Evolutionary conservation across 2,113 vertebrate genomes (phyloP).

Genomic region (Canis aureus): DNA sequence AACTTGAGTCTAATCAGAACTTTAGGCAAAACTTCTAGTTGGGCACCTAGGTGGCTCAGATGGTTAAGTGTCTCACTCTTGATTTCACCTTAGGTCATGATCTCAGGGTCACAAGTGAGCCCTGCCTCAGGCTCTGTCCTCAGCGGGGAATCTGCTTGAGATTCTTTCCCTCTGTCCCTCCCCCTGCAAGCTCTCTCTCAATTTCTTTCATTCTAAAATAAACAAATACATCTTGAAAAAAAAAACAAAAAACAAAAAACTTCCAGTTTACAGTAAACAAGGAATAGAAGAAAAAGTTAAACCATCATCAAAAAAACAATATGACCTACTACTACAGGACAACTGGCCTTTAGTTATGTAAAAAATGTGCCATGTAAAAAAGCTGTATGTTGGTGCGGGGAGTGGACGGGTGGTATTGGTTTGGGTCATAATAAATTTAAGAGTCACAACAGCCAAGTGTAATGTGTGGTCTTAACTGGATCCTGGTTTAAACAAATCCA

Average conservation of each 20-base stretch:
- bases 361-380: not conserved
- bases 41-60: not conserved
- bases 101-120: not conserved
- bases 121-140: not conserved
- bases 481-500: constrained; percentile 49
- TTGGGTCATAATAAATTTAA: constrained; percentile 16
- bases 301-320: not conserved
- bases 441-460: not conserved
- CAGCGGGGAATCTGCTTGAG: not conserved
- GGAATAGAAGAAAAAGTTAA: constrained; percentile 37
- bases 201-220: not conserved
- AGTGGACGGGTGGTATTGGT: not conserved
- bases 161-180: not conserved
- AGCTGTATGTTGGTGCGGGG: not conserved
- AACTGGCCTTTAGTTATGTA: not conserved
- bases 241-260: not conserved
- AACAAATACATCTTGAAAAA: not conserved
- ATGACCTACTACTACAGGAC: not conserved
- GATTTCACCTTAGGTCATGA: not conserved
- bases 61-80: not conserved
- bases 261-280: not conserved
- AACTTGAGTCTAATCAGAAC: not conserved
- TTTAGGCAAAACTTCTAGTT: not conserved
- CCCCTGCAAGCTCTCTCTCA: not conserved
- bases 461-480: constrained; percentile 24